Evolutionary conservation across 2,797 vertebrate genomes (phyloP).

Genomic region (Craterocephalus amniculus): DNA sequence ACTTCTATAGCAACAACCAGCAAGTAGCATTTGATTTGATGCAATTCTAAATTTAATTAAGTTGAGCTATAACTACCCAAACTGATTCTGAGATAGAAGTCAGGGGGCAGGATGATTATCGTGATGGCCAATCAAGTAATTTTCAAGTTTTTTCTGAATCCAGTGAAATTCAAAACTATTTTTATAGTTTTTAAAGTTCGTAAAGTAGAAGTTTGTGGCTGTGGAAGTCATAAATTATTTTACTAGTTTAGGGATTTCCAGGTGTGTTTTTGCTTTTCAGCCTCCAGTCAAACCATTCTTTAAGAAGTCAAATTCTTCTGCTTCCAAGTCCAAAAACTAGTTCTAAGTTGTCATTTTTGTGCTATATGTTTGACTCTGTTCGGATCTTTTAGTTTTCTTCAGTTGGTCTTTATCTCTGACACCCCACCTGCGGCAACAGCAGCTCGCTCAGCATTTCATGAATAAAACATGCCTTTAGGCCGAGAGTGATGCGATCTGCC

Average conservation of each 20-base stretch:
- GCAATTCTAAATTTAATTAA: too few species aligned
- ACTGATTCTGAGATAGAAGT: too few species aligned
- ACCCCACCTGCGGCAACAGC: slow-evolving; percentile 4
- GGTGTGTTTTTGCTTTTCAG: neutral
- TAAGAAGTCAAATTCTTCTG: neutral
- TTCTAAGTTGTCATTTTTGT: neutral
- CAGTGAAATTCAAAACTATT: too few species aligned
- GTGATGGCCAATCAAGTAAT: too few species aligned
- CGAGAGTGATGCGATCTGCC: slow-evolving; percentile 25
- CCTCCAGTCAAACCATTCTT: neutral
- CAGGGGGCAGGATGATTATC: too few species aligned
- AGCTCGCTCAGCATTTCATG: slow-evolving; percentile 7
- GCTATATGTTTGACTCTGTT: neutral
- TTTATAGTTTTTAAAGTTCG: too few species aligned
- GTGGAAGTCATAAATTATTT: neutral
- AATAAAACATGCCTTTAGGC: slow-evolving; percentile 19
- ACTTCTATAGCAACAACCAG: too few species aligned
- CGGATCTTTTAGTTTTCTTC: neutral
- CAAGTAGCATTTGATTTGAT: too few species aligned
- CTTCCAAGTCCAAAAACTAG: neutral
- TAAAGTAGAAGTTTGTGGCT: neutral
- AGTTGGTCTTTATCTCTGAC: neutral
- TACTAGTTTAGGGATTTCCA: too few species aligned
- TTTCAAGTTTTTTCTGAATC: too few species aligned
- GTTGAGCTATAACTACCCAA: too few species aligned